A percentile compares a stretch with the other conserved stretches of the same genome.
These are phyloP conservation scores for Drosophila anceps DNA, from an alignment of 2,888 invertebrate genomes.

Conservation along the genomic window DNA sequence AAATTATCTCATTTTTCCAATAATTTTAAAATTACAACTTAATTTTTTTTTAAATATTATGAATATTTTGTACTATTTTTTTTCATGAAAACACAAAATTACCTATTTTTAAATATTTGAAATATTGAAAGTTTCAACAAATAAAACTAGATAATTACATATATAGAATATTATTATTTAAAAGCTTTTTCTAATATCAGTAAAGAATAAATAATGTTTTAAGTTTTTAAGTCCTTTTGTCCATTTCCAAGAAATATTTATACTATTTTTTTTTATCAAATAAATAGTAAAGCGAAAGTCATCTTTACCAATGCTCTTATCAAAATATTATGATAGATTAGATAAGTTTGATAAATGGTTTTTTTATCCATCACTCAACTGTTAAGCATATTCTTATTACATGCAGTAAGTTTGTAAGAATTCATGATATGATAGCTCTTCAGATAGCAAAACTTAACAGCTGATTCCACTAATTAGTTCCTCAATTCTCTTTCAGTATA, in stretches of 20 bases:
- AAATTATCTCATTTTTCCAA: too few relatives aligned
- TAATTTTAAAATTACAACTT: too few relatives aligned
- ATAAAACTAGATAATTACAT: not conserved
- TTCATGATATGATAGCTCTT: not conserved
- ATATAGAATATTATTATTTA: not conserved
- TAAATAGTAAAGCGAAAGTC: not conserved
- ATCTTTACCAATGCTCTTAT: not conserved
- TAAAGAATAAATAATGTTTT: not conserved
- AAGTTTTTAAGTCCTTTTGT: not conserved
- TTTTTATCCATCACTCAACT: not conserved
- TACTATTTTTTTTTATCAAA: too few relatives aligned
- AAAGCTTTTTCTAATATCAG: not conserved
- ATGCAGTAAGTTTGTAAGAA: not conserved
- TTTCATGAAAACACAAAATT: too few relatives aligned
- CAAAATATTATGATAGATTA: not conserved
- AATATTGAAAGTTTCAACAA: not conserved
- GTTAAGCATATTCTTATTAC: not conserved
- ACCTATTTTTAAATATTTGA: too few relatives aligned
- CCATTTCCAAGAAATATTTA: not conserved
- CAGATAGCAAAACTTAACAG: not conserved
- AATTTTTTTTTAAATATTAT: too few relatives aligned
- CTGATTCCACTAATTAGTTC: not conserved
- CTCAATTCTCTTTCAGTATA: slow-evolving; percentile 86
- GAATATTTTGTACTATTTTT: too few relatives aligned
- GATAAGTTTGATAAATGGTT: not conserved